Evolutionary conservation across 1,140 invertebrate genomes (phyloP), one percentile per base, ranked within the genome.

Genomic region (Drosophila grimshawi): DNA sequence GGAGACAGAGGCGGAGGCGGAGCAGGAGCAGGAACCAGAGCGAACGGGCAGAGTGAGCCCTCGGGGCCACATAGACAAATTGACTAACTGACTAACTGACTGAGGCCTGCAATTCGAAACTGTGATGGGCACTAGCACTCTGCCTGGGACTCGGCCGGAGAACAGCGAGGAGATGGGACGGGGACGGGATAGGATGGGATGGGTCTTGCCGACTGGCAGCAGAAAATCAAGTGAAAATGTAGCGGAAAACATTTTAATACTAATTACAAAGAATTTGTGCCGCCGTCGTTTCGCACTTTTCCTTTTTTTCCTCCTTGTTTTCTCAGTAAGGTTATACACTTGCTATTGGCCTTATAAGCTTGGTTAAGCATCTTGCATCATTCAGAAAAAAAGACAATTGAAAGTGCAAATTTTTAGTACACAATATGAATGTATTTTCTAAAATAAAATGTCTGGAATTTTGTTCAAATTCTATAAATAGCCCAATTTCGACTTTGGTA

Each of bases 201-300:
- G 68, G 19, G 43, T 10, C 33, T 43, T 37, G 60, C 46, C 69
- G 46, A 71, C 49, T 68, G 73, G 41, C 74, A 78, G 75, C 64
- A 61, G 76, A 76, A 78, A 86, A 81, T 88, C 83, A 89, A 88
- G 85, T 88, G 85, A 88, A 88, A 85, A 88, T 83, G 85, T 88
- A 85, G 85, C 85, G 85, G 85, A 88, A 88, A 88, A 88, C 85
- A 88, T 88, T 88, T 89, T 89, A 89, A 89, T 89, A 89, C 85
- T 89, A 89, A 89, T 89, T 89, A 89, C 86, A 89, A 89, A 89
- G 85, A 89, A 89, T 89, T 89, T 89, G 85, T 88, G 85, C 85
- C 85, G 85, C 80, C 83, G 74, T 66, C 75, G 66, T 78, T 78
- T 41, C 78, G 37, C 85, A 89, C 85, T 89, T 83, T 86, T 76